phyloP scores from a whole-genome alignment of 1,140 invertebrate species.

The Brachionus asplanchnoidis region DNA sequence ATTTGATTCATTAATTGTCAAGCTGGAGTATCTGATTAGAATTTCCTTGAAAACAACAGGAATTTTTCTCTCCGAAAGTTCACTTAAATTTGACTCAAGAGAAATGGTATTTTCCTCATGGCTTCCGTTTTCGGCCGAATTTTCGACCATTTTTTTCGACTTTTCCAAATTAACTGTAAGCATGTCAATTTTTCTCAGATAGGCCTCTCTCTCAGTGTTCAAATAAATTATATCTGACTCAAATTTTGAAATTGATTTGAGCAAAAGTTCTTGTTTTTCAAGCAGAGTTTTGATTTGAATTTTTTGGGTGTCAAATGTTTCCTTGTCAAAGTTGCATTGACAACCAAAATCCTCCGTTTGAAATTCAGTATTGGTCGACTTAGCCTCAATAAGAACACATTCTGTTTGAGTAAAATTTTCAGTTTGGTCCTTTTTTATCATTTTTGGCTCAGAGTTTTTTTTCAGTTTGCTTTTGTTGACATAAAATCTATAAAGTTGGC shows the following conservation, averaged over 20 bases:
- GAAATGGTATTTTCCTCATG: not conserved
- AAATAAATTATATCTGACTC: conserved; percentile 28
- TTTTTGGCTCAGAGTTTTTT: not conserved
- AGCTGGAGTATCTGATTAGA: not conserved
- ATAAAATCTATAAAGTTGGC: conserved; percentile 72
- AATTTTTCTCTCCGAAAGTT: not conserved
- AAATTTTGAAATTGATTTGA: conserved; percentile 33
- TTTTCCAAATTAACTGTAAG: conserved; percentile 30
- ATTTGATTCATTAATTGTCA: not conserved
- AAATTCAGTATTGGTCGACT: not conserved
- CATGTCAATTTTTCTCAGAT: conserved; percentile 39
- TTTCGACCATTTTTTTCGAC: not conserved
- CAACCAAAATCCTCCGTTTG: not conserved
- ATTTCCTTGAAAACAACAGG: conserved; percentile 21
- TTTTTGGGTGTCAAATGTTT: conserved; percentile 34
- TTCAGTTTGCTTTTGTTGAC: conserved; percentile 42
- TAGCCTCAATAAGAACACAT: not conserved
- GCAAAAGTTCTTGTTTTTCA: conserved; percentile 24
- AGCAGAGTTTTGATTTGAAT: conserved; percentile 34
- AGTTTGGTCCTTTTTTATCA: not conserved
- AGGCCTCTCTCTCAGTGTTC: not conserved
- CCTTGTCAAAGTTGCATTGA: conserved; percentile 16
- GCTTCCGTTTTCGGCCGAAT: not conserved
- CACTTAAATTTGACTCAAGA: not conserved
- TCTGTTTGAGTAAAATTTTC: conserved; percentile 20